These are phyloP conservation scores for Iphiclides podalirius DNA, from an alignment of 2,888 invertebrate genomes.

Conservation along the genomic window DNA sequence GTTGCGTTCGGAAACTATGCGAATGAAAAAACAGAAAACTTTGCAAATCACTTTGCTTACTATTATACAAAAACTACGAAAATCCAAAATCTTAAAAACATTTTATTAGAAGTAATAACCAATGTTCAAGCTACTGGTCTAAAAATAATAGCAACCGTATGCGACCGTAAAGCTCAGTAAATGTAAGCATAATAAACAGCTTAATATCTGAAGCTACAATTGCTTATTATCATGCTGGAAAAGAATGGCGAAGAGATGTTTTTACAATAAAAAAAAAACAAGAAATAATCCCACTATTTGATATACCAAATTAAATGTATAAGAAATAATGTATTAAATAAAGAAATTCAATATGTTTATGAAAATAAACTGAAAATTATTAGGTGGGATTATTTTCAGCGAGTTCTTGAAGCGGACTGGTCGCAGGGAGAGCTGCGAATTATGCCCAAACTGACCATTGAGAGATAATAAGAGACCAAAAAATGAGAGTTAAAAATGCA, in stretches of 20 bases:
- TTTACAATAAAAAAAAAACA: neutral
- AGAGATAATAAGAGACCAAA: constrained; percentile 35
- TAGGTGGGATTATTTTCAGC: constrained; percentile 35
- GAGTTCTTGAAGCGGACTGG: constrained; percentile 30
- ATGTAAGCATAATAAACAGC: constrained; percentile 21
- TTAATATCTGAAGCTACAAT: constrained; percentile 16
- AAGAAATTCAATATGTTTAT: constrained; percentile 23
- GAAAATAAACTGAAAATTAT: constrained; percentile 27
- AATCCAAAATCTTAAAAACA: constrained; percentile 13
- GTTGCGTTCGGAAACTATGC: constrained; percentile 10
- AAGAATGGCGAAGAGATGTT: neutral
- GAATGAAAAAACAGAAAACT: constrained; percentile 20
- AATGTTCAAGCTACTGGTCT: constrained; percentile 21
- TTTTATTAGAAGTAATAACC: no score
- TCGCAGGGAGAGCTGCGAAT: constrained; percentile 29
- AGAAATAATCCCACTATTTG: no score
- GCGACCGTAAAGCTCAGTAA: constrained; percentile 23
- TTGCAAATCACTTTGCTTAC: constrained; percentile 27
- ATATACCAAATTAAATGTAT: constrained; percentile 21
- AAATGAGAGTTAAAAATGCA: constrained; percentile 35
- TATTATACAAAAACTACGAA: constrained; percentile 22
- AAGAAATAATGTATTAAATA: constrained; percentile 29
- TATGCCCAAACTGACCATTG: constrained; percentile 33
- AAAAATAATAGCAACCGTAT: constrained; percentile 26
- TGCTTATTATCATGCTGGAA: neutral